phyloP scores from a whole-genome alignment of 2,797 vertebrate genomes.

The Trachops cirrhosus region DNA sequence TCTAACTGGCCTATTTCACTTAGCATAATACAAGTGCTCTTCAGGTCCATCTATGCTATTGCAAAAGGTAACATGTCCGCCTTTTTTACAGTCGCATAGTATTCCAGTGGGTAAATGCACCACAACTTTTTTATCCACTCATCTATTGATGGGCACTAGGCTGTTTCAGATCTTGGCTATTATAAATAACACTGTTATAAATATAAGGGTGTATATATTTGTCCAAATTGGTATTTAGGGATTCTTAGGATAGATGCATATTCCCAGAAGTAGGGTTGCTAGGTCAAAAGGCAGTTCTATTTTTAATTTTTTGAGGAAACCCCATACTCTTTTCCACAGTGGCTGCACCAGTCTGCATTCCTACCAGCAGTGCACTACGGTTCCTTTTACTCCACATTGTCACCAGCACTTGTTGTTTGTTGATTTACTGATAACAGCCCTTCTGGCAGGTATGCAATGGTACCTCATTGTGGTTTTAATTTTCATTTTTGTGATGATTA shows the following conservation, averaged over 20 bases:
- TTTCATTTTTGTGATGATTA: background rate
- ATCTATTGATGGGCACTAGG: background rate
- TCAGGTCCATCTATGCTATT: background rate
- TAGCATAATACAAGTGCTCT: background rate
- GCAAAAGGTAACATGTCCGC: background rate
- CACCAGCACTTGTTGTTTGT: background rate
- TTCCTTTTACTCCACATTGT: background rate
- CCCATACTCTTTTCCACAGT: background rate
- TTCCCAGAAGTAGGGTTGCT: background rate
- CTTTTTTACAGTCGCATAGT: background rate
- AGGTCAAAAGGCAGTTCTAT: background rate
- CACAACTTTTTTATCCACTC: background rate
- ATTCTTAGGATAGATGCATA: background rate
- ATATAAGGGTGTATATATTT: background rate
- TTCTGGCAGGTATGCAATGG: background rate
- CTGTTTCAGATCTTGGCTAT: background rate
- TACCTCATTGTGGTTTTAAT: background rate
- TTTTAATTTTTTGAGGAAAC: background rate
- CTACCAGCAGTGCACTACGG: background rate
- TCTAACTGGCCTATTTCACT: background rate
- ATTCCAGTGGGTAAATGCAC: background rate
- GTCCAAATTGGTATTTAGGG: background rate
- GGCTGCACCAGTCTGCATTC: background rate
- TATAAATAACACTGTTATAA: background rate
- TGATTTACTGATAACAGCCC: background rate